phyloP scores from a whole-genome alignment of 2,888 invertebrate genomes.

The Tipula unca region DNA sequence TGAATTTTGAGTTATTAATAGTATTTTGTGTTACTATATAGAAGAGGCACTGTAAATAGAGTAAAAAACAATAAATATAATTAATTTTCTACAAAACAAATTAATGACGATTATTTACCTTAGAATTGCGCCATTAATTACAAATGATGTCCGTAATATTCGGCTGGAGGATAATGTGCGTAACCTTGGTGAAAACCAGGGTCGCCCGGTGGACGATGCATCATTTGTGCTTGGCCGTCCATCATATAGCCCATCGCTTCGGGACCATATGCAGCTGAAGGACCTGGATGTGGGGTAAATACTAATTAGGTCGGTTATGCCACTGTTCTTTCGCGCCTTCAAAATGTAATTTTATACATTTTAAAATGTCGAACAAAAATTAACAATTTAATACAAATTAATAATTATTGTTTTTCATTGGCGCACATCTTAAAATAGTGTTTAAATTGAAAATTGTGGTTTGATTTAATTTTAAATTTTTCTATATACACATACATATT shows the following conservation, averaged over 20 bases:
- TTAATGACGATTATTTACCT: neutral
- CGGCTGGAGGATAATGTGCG: slow-evolving; percentile 79
- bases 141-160: slow-evolving; percentile 92
- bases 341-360: neutral
- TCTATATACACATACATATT: too few species aligned
- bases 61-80: neutral
- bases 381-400: neutral
- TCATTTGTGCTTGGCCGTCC: slow-evolving; percentile 93
- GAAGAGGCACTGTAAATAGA: neutral
- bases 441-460: neutral
- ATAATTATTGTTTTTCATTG: neutral
- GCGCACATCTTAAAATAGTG: neutral
- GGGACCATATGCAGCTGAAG: slow-evolving; percentile 92
- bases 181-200: slow-evolving; percentile 91
- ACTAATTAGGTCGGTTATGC: slow-evolving; percentile 45
- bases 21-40: neutral
- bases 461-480: neutral
- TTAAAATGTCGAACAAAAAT: neutral
- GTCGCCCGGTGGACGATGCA: slow-evolving; percentile 90
- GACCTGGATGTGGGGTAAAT: slow-evolving; percentile 88
- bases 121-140: slow-evolving; percentile 44
- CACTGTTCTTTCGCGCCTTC: slow-evolving; percentile 25
- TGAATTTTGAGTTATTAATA: slow-evolving; percentile 15
- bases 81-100: neutral
- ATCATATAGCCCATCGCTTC: slow-evolving; percentile 97